These are phyloP conservation scores for Lysandra coridon DNA, from an alignment of 2,888 invertebrate species.

Conservation along the genomic window DNA sequence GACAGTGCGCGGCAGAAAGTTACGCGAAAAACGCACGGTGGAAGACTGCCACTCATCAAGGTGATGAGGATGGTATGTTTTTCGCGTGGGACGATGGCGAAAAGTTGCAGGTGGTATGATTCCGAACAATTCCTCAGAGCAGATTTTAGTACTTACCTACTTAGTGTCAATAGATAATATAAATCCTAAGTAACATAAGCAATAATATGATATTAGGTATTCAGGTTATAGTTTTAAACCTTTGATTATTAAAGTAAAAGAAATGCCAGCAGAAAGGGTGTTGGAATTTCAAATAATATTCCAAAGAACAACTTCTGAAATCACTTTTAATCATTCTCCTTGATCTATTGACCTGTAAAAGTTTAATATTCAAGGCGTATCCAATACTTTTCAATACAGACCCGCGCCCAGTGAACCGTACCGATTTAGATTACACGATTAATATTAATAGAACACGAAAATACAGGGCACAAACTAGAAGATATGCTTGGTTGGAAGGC, in stretches of 20 bases:
- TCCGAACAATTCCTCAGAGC: no score
- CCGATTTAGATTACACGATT: conserved; percentile 22
- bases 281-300: conserved; percentile 30
- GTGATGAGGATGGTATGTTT: no score
- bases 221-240: background rate
- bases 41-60: no score
- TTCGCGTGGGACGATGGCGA: no score
- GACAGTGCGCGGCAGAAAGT: no score
- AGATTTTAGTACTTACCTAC: no score
- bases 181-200: no score
- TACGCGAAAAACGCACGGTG: no score
- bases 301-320: conserved; percentile 12
- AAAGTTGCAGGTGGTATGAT: no score
- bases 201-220: background rate
- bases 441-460: conserved; percentile 15
- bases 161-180: no score
- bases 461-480: background rate
- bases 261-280: background rate
- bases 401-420: background rate
- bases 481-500: background rate
- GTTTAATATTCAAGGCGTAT: conserved; percentile 24
- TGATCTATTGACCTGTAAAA: conserved; percentile 26
- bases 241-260: background rate
- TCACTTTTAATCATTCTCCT: conserved; percentile 13
- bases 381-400: conserved; percentile 22